Evolutionary conservation across 2,797 vertebrate species (phyloP).

Genomic region (Acipenser oxyrinchus): DNA sequence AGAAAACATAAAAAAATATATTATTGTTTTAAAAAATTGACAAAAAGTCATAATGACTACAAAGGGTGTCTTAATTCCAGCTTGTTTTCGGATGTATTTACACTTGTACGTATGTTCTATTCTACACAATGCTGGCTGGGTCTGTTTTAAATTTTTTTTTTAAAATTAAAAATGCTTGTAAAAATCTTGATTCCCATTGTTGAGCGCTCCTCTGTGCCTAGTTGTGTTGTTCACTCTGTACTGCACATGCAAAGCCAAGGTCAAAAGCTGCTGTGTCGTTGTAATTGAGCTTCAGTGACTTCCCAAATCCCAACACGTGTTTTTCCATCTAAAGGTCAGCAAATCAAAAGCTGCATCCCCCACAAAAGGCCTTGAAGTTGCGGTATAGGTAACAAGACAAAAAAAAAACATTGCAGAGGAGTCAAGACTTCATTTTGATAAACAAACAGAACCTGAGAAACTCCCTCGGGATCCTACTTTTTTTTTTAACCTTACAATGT

Average conservation of each 20-base stretch:
- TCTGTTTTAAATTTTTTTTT: too few relatives aligned
- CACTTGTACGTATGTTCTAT: too few relatives aligned
- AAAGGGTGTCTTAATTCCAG: too few relatives aligned
- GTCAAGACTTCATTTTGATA: background rate
- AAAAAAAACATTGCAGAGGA: background rate
- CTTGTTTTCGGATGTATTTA: too few relatives aligned
- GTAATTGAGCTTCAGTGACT: conserved; percentile 19
- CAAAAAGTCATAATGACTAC: too few relatives aligned
- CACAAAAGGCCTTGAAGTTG: background rate
- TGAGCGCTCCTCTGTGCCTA: conserved; percentile 24
- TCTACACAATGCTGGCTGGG: too few relatives aligned
- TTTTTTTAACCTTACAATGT: background rate
- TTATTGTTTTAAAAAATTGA: too few relatives aligned
- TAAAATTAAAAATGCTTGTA: too few relatives aligned
- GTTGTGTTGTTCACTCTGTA: conserved; percentile 15
- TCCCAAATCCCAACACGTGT: conserved; percentile 13
- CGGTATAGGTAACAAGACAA: background rate
- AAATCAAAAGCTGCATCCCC: conserved; percentile 11
- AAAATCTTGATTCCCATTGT: conserved; percentile 19
- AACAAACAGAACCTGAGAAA: background rate
- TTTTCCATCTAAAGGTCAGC: conserved; percentile 20
- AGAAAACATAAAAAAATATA: too few relatives aligned
- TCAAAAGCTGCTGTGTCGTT: conserved; percentile 23
- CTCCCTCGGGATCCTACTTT: background rate
- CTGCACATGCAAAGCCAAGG: conserved; percentile 23